A percentile compares a stretch with the other conserved stretches of the same genome.
phyloP scores from a whole-genome alignment of 2,888 invertebrate genomes.

The Dusona sp. region DNA sequence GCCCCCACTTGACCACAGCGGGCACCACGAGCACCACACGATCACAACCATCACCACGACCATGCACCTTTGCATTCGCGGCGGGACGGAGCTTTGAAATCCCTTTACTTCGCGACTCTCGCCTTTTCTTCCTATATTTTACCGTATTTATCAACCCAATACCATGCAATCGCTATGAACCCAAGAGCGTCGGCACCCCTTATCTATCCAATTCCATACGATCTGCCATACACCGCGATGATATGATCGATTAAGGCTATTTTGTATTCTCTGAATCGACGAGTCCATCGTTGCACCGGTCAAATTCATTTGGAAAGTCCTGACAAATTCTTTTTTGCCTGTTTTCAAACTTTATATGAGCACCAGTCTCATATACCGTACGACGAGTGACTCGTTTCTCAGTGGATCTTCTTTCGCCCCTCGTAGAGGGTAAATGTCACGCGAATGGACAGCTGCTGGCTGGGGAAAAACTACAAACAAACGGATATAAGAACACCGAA shows the following conservation, averaged over 20 bases:
- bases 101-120: constrained; percentile 57
- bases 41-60: constrained; percentile 6
- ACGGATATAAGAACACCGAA: neutral
- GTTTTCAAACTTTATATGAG: neutral
- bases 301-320: constrained; percentile 66
- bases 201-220: neutral
- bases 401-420: neutral
- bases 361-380: no score
- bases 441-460: neutral
- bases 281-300: constrained; percentile 58
- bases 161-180: neutral
- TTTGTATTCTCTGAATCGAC: neutral
- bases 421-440: neutral
- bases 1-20: constrained; percentile 50
- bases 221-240: no score
- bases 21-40: constrained; percentile 7
- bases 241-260: neutral
- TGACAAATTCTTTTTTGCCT: constrained; percentile 58
- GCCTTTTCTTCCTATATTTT: constrained; percentile 50
- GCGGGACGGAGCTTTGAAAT: constrained; percentile 20
- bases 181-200: neutral
- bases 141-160: constrained; percentile 19
- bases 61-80: no score
- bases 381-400: neutral
- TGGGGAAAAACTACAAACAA: neutral